Evolutionary conservation across 2,113 vertebrate species (phyloP).

Genomic region (Meles meles): DNA sequence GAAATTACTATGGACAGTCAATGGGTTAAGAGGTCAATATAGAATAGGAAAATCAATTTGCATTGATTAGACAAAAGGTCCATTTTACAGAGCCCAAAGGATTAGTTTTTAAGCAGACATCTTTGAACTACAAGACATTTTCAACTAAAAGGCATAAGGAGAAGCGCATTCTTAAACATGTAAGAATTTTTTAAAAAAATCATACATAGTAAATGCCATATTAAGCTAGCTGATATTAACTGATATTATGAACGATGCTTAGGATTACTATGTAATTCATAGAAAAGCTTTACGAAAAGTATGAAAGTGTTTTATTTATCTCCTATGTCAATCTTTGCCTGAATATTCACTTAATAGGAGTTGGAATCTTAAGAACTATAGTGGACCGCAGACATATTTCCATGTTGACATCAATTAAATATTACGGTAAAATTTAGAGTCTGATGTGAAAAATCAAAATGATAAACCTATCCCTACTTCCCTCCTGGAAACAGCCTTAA

Average conservation of each 20-base stretch:
- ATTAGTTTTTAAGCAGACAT: constrained; percentile 95
- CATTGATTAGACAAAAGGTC: constrained; percentile 99
- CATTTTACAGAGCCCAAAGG: constrained; percentile 95
- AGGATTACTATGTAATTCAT: constrained; percentile 77
- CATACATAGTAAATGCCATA: constrained; percentile 71
- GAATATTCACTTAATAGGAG: constrained; percentile 67
- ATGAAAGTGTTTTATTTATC: constrained; percentile 75
- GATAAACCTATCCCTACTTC: not conserved
- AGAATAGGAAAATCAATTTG: constrained; percentile 99
- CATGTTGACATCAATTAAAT: constrained; percentile 65
- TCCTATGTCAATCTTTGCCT: constrained; percentile 67
- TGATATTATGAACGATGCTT: constrained; percentile 75
- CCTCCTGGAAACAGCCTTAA: constrained; percentile 24
- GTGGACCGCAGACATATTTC: constrained; percentile 33
- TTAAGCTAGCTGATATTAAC: constrained; percentile 79
- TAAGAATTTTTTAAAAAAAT: constrained; percentile 76
- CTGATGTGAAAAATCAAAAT: constrained; percentile 62
- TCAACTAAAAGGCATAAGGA: constrained; percentile 78
- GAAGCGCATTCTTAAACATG: constrained; percentile 79
- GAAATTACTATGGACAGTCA: constrained; percentile 95
- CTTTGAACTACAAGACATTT: constrained; percentile 88
- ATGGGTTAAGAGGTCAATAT: constrained; percentile 94
- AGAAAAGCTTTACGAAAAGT: constrained; percentile 74
- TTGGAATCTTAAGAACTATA: constrained; percentile 63
- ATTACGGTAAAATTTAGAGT: constrained; percentile 47